Evolutionary conservation across 2,113 vertebrate genomes (phyloP).

Genomic region (Microtus richardsoni): DNA sequence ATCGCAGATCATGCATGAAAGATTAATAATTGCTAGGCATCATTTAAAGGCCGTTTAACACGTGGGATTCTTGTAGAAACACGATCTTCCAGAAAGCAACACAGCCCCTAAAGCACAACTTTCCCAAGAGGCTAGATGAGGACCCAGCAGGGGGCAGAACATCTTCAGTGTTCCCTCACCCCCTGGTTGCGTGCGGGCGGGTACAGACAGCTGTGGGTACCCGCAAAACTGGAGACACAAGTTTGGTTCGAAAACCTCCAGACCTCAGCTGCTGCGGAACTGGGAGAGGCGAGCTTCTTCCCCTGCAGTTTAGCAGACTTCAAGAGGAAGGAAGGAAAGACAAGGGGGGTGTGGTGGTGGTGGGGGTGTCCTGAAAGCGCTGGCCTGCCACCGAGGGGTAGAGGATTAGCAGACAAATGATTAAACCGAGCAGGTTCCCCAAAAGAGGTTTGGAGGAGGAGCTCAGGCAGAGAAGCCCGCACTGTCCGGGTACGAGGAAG

Average conservation of each 20-base stretch:
- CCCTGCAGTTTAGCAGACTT: not conserved
- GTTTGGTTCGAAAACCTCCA: slow-evolving; percentile 59
- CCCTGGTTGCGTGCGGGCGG: not conserved
- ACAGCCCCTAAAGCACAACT: not conserved
- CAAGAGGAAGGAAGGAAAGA: slow-evolving; percentile 45
- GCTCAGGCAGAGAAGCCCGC: not conserved
- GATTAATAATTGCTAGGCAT: not conserved
- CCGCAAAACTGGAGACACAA: slow-evolving; percentile 50
- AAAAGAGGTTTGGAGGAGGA: not conserved
- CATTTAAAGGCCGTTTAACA: slow-evolving; percentile 45
- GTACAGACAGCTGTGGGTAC: not conserved
- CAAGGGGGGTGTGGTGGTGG: not conserved
- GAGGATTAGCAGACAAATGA: not conserved
- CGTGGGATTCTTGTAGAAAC: slow-evolving; percentile 46
- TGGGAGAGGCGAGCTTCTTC: not conserved
- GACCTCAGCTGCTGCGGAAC: slow-evolving; percentile 22
- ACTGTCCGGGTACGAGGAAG: not conserved
- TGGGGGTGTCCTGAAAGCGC: not conserved
- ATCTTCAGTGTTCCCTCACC: not conserved
- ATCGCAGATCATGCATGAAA: not conserved
- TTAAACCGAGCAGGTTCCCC: not conserved
- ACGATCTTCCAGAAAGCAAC: not conserved
- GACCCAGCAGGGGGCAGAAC: not conserved
- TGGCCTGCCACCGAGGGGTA: not conserved
- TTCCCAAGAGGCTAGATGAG: not conserved